Base-by-base conservation (phyloP, 2,888 invertebrate species). In the Plemyria rubiginata region DNA sequence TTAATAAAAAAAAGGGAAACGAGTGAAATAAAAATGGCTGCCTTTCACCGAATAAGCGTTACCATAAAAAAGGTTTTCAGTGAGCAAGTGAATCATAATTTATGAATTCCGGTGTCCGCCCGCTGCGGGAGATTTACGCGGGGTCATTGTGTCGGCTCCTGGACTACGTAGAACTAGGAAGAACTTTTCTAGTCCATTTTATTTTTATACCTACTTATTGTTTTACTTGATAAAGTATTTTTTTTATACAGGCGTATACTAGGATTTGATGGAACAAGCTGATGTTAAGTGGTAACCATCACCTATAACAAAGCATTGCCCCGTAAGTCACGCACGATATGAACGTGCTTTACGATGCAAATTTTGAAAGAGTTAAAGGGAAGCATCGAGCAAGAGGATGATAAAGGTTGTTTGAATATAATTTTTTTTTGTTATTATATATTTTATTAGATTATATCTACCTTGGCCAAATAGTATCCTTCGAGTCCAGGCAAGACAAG, bases 21-120 rank as follows among this genome's bases (percentile, higher is more conserved):
- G 87, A 81, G 81, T 81, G 80, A 87, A 89, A 89, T 88, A 90
- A 90, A 90, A 90, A 85, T 83, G 85, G 81, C 77, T 78, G 86
- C 84, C 84, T 88, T 87, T 85, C 86, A 88, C 86, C 85, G 85
- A 88, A 89, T 90, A 91, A 90, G 85, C 88, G 88, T 87, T 85
- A 87, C 90, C 88, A 90, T 90, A 92, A 92, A 92, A 92, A 92
- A 92, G 92, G 88, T 91, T 92, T 92, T 90, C 92, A 89, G 90
- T 88, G 89, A 90, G 90, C 91, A 90, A 92, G 91, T 91, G 92
- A 91, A 92, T 92, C 92, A 92, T 92, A 91, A 92, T 92, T 92
- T 92, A 92, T 92, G 92, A 92, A 92, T 92, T 90, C 90, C 91
- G 90, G 86, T 87, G 90, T 90, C 88, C 85, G 86, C 76, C 77